These are phyloP conservation scores for Eudasyphora cyanicolor DNA, from an alignment of 2,888 invertebrate genomes.

Conservation along the genomic window DNA sequence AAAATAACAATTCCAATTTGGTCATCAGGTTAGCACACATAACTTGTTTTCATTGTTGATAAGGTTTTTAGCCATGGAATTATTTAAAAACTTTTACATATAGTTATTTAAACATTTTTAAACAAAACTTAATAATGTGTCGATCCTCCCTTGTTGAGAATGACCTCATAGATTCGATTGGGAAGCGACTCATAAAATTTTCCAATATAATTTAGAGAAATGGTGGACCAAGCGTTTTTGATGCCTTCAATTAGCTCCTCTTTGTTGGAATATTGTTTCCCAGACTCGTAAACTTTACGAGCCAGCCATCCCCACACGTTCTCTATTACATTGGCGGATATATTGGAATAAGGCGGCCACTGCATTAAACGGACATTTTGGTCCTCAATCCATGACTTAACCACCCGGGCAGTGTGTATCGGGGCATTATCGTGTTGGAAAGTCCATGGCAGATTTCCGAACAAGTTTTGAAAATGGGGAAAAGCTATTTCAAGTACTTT, in stretches of 20 bases:
- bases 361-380: neutral
- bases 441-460: no score
- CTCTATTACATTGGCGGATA: neutral
- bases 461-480: no score
- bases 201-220: conserved; percentile 6
- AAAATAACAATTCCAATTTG: neutral
- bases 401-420: no score
- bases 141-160: neutral
- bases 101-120: conserved; percentile 5
- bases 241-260: conserved; percentile 13
- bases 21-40: conserved; percentile 22
- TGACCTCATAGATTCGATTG: neutral
- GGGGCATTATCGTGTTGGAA: no score
- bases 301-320: conserved; percentile 18
- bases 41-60: neutral
- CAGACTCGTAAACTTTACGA: conserved; percentile 14
- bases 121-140: conserved; percentile 20
- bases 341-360: neutral
- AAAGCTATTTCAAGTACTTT: no score
- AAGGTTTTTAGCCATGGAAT: neutral
- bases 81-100: neutral
- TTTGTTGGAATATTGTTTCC: conserved; percentile 1
- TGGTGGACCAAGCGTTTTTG: neutral
- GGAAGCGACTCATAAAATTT: conserved; percentile 10
- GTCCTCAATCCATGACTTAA: neutral